Evolutionary conservation across 2,797 vertebrate species (phyloP).

Genomic region (Muscicapa striata): DNA sequence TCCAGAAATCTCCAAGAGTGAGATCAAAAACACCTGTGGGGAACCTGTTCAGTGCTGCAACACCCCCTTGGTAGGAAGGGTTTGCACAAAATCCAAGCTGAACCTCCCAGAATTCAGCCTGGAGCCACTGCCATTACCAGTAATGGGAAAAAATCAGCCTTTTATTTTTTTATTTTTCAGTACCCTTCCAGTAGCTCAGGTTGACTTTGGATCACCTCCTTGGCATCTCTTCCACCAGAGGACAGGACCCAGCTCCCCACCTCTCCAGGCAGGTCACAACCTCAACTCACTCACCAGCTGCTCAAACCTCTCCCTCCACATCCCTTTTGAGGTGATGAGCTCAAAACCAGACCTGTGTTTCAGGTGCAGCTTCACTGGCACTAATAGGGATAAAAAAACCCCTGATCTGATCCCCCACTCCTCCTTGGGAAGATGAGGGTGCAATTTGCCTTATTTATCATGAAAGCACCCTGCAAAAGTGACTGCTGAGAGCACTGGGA

Average conservation of each 20-base stretch:
- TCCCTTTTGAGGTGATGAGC: background rate
- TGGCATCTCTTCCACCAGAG: background rate
- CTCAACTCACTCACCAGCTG: background rate
- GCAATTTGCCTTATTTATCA: background rate
- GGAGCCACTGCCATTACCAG: accelerated
- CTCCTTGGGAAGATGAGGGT: background rate
- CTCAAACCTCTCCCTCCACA: background rate
- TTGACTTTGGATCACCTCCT: background rate
- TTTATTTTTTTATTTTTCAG: background rate
- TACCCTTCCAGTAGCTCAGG: background rate
- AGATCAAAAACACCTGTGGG: background rate
- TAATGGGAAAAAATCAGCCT: accelerated
- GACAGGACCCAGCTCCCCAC: background rate
- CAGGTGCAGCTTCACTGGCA: background rate
- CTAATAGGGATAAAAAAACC: background rate
- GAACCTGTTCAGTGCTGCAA: background rate
- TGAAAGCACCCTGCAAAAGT: background rate
- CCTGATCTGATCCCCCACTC: background rate
- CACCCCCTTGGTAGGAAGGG: background rate
- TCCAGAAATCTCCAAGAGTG: background rate
- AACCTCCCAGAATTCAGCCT: background rate
- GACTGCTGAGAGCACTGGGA: background rate
- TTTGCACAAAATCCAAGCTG: background rate
- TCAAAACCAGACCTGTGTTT: background rate
- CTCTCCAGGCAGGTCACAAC: background rate